These are phyloP conservation scores for Bruchidius siliquastri DNA, from an alignment of 2,888 invertebrate species.

Conservation along the genomic window DNA sequence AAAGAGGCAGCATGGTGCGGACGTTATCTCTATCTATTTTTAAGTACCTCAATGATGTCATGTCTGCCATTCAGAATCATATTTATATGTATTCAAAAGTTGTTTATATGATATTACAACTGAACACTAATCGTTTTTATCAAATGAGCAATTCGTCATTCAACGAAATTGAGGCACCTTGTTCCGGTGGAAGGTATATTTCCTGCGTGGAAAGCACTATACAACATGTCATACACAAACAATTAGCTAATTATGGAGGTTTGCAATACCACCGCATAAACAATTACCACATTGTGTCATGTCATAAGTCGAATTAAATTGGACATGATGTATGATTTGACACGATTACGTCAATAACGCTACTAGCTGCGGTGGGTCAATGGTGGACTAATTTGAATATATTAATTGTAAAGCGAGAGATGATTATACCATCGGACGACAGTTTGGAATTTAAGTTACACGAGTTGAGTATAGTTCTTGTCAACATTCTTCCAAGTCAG, in stretches of 20 bases:
- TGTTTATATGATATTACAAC: too few relatives aligned
- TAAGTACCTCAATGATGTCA: too few relatives aligned
- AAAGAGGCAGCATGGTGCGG: too few relatives aligned
- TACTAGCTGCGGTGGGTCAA: not conserved
- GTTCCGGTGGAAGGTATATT: not conserved
- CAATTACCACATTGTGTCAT: not conserved
- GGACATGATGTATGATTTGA: not conserved
- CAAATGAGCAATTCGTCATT: not conserved
- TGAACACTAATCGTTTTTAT: too few relatives aligned
- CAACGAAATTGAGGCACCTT: not conserved
- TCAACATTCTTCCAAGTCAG: too few relatives aligned
- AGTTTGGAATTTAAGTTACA: not conserved
- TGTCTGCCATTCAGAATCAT: too few relatives aligned
- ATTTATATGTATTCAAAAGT: too few relatives aligned
- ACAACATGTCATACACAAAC: not conserved
- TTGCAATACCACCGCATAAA: not conserved
- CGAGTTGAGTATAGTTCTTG: too few relatives aligned
- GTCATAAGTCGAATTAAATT: not conserved
- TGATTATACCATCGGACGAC: not conserved
- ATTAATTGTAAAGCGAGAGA: not conserved
- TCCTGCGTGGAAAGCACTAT: not conserved
- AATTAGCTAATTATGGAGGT: not conserved
- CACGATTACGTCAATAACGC: not conserved
- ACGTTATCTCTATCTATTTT: too few relatives aligned
- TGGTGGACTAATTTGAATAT: not conserved